These are phyloP conservation scores for Thinocorus orbignyianus DNA, from an alignment of 2,113 vertebrate genomes.

Conservation along the genomic window DNA sequence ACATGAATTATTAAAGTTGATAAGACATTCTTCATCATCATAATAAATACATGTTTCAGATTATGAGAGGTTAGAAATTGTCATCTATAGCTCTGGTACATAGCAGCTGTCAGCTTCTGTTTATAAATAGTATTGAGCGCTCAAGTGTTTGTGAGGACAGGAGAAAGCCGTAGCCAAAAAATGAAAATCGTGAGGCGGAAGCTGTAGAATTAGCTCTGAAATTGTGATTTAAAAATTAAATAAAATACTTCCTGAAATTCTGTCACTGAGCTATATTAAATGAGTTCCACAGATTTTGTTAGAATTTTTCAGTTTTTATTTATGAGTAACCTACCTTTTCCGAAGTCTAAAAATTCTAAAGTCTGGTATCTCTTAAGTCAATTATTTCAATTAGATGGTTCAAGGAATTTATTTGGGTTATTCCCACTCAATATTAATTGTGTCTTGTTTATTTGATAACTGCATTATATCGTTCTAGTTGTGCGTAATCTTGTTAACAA, in stretches of 20 bases:
- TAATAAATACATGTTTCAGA: not conserved
- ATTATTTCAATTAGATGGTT: not conserved
- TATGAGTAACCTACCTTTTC: not conserved
- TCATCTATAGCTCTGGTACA: constrained; percentile 9
- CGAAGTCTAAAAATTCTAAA: not conserved
- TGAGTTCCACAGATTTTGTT: not conserved
- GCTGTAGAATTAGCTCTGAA: not conserved
- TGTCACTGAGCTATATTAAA: not conserved
- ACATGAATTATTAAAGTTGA: not conserved
- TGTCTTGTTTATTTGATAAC: not conserved
- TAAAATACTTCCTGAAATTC: not conserved
- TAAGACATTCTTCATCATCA: not conserved
- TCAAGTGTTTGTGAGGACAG: constrained; percentile 23
- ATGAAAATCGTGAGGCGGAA: not conserved
- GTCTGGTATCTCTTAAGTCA: not conserved
- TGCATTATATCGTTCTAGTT: not conserved
- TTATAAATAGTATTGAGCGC: constrained; percentile 46
- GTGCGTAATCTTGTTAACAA: not conserved
- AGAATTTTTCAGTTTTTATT: not conserved
- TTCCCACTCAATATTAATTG: not conserved
- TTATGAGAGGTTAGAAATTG: constrained; percentile 13
- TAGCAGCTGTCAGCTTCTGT: constrained; percentile 42
- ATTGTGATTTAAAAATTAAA: constrained; percentile 1
- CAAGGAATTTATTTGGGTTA: not conserved
- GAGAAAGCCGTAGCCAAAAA: not conserved